Conservation (phyloP, 2,888 invertebrate species). For the Norana najaformis region DNA sequence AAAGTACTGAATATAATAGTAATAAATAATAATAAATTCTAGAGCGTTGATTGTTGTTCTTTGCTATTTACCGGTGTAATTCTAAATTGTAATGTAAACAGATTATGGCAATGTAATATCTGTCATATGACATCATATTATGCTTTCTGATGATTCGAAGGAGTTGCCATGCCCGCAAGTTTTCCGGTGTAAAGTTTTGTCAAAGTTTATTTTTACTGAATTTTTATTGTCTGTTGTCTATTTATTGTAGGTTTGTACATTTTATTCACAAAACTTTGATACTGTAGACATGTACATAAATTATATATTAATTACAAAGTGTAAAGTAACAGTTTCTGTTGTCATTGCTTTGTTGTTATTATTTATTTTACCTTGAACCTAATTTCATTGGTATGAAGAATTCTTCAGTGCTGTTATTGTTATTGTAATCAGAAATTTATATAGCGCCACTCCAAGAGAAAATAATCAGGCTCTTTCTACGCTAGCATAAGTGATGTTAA, state of each 20-base stretch:
- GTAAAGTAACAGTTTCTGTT: neutral
- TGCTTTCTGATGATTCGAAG: neutral
- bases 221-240: neutral
- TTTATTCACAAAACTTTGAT: neutral
- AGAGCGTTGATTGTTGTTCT: neutral
- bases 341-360: neutral
- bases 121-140: neutral
- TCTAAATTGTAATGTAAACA: neutral
- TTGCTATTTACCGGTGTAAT: neutral
- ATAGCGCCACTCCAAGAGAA: too few species aligned
- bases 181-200: neutral
- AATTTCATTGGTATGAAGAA: too few species aligned
- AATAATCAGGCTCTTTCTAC: too few species aligned
- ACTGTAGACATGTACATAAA: too few species aligned
- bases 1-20: neutral
- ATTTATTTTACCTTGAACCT: neutral
- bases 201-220: neutral
- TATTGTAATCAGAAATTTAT: too few species aligned
- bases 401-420: too few species aligned
- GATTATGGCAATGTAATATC: neutral
- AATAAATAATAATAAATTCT: neutral
- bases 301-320: neutral
- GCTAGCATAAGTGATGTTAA: too few species aligned
- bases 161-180: too few species aligned
- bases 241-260: neutral